These are phyloP conservation scores for Alouatta palliata DNA, from an alignment of 2,113 vertebrate species.

Conservation along the genomic window DNA sequence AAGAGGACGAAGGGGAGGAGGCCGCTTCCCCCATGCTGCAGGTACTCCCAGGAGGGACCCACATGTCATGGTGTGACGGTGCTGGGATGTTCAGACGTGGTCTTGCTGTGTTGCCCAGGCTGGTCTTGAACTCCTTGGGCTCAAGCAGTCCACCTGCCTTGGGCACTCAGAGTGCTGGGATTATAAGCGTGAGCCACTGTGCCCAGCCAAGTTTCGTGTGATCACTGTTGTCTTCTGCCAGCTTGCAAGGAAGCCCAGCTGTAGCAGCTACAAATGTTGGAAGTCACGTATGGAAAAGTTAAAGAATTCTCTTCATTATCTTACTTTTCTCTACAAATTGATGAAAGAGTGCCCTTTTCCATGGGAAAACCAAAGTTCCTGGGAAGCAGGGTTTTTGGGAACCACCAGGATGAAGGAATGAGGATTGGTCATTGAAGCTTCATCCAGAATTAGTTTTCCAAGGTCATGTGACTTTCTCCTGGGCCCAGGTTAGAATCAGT, in stretches of 20 bases:
- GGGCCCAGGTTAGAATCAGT: fast-evolving
- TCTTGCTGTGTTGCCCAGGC: too few species aligned
- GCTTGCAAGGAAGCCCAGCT: background rate
- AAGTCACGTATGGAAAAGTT: fast-evolving
- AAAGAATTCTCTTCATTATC: fast-evolving
- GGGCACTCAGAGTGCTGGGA: too few species aligned
- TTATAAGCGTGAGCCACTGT: too few species aligned
- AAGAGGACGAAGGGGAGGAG: constrained; percentile 95
- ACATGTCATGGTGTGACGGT: fast-evolving
- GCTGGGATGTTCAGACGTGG: fast-evolving
- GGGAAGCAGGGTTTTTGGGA: background rate
- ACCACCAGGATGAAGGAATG: background rate
- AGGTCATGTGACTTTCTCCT: fast-evolving
- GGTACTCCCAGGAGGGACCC: constrained; percentile 78
- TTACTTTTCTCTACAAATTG: background rate
- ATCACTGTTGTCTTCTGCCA: fast-evolving
- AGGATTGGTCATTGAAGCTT: fast-evolving
- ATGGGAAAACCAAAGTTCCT: fast-evolving
- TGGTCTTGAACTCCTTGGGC: too few species aligned
- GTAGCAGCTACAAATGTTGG: background rate
- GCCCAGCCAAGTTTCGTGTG: too few species aligned
- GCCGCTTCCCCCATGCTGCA: constrained; percentile 96
- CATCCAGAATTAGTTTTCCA: background rate
- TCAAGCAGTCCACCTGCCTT: too few species aligned
- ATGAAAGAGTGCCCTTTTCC: background rate